phyloP scores from a whole-genome alignment of 2,113 vertebrate species.

The Podarcis raffonei region DNA sequence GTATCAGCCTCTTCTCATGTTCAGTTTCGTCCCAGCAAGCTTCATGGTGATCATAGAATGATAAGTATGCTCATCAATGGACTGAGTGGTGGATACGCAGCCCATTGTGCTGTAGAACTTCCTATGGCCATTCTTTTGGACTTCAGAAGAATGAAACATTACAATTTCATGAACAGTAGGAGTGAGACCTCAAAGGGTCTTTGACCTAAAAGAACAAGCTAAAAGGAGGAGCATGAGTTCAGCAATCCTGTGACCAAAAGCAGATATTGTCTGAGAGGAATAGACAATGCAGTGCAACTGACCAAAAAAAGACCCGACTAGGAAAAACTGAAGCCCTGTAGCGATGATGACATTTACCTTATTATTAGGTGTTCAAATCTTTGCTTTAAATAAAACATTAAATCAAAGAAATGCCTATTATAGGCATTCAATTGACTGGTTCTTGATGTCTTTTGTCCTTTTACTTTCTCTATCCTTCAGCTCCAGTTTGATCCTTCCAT shows the following conservation, averaged over 20 bases:
- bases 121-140: neutral
- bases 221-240: conserved; percentile 23
- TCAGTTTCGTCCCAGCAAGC: neutral
- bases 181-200: neutral
- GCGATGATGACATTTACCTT: neutral
- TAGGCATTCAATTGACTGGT: conserved; percentile 20
- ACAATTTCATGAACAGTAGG: neutral
- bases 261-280: conserved; percentile 7
- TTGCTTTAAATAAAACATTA: conserved; percentile 19
- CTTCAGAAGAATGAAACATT: neutral
- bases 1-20: neutral
- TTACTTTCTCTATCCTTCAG: conserved; percentile 1
- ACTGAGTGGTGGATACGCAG: neutral
- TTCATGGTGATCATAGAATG: neutral
- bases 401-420: neutral
- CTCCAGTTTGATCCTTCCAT: conserved; percentile 35
- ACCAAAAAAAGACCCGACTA: neutral
- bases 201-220: neutral
- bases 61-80: neutral
- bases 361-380: neutral
- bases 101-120: no score
- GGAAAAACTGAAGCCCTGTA: neutral
- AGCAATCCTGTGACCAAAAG: conserved; percentile 37
- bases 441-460: neutral
- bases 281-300: conserved; percentile 34